Evolutionary conservation across 2,888 invertebrate genomes (phyloP).

Genomic region (Frankliniella fusca): DNA sequence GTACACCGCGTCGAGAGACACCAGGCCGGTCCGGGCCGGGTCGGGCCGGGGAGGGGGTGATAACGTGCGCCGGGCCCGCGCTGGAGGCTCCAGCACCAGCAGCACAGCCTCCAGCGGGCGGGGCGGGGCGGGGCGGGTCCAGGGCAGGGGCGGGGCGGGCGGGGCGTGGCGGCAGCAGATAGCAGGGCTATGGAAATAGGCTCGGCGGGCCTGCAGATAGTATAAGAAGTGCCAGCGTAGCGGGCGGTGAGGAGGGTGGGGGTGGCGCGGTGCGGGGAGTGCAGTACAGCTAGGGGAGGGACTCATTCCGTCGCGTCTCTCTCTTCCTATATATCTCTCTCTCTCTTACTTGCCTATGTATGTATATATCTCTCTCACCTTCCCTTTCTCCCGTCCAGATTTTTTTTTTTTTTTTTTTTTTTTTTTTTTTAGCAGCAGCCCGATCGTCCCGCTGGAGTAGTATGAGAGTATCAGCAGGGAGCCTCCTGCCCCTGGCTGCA

Average conservation of each 20-base stretch:
- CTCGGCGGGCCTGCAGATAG: not conserved
- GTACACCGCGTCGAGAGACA: not conserved
- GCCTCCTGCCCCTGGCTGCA: too few species aligned
- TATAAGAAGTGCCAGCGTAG: not conserved
- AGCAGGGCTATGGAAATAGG: slow-evolving; percentile 6
- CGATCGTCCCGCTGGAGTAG: too few species aligned
- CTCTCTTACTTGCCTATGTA: not conserved
- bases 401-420: too few species aligned
- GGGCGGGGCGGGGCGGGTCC: not conserved
- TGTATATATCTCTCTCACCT: not conserved
- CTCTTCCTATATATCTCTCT: not conserved
- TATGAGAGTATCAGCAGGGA: too few species aligned
- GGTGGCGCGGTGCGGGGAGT: too few species aligned
- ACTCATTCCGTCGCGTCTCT: not conserved
- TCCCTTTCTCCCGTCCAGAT: not conserved
- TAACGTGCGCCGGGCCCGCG: not conserved
- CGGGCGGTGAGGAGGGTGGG: not conserved
- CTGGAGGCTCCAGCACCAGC: not conserved
- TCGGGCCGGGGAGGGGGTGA: not conserved
- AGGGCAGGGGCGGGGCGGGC: not conserved
- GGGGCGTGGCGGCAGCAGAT: slow-evolving; percentile 4
- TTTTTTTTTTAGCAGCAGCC: too few species aligned
- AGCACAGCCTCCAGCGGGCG: not conserved
- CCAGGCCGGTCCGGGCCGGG: too few species aligned
- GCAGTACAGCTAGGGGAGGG: too few species aligned